Conservation (phyloP, 2,888 invertebrate genomes). For the Adelognathus sp. region DNA sequence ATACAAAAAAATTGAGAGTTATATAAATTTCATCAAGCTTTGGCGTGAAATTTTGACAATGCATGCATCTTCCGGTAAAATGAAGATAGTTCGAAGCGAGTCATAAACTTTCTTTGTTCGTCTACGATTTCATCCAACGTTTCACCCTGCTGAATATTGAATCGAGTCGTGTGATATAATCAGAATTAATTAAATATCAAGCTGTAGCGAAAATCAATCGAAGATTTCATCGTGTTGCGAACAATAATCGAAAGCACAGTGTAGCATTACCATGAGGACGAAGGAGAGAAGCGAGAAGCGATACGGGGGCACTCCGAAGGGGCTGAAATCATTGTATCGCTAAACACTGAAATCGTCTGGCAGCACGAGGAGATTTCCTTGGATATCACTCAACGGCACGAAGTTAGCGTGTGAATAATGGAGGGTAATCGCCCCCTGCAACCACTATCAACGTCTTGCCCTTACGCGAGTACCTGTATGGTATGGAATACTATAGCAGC, state of each 20-base stretch:
- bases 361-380: slow-evolving; percentile 56
- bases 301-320: background rate
- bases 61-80: too few species aligned
- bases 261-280: background rate
- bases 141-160: slow-evolving; percentile 29
- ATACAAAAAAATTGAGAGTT: too few species aligned
- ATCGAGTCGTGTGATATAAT: slow-evolving; percentile 40
- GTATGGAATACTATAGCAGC: slow-evolving; percentile 25
- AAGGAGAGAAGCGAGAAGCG: background rate
- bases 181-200: slow-evolving; percentile 45
- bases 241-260: slow-evolving; percentile 37
- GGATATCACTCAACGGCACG: slow-evolving; percentile 71
- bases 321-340: slow-evolving; percentile 59
- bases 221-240: slow-evolving; percentile 49
- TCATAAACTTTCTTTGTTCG: too few species aligned
- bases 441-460: slow-evolving; percentile 64
- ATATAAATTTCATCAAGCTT: too few species aligned
- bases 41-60: too few species aligned
- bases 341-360: slow-evolving; percentile 62
- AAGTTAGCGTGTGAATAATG: slow-evolving; percentile 78
- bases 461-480: slow-evolving; percentile 61
- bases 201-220: slow-evolving; percentile 15
- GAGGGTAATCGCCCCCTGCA: slow-evolving; percentile 77
- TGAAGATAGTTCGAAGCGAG: too few species aligned
- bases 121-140: background rate